A percentile compares a stretch with the other conserved stretches of the same genome.
These are phyloP conservation scores for Beaufortia kweichowensis DNA, from an alignment of 2,113 vertebrate species.

Conservation along the genomic window DNA sequence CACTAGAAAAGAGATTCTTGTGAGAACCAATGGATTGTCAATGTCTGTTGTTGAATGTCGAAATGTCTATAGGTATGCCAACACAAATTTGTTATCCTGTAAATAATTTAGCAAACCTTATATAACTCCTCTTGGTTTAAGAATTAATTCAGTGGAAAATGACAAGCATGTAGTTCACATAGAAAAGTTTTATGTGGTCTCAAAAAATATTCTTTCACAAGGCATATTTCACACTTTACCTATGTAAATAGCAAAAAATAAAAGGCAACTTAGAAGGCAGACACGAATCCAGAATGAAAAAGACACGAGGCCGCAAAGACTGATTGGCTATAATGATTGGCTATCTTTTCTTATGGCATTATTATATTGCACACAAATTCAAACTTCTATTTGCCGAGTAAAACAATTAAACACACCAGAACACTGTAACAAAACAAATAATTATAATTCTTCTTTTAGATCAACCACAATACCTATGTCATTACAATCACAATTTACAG, in stretches of 20 bases:
- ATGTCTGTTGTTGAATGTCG: no score
- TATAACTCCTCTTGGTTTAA: conserved; percentile 2
- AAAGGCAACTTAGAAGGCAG: conserved; percentile 10
- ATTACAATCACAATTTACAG: background rate
- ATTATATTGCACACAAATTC: conserved; percentile 31
- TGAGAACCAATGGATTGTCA: conserved; percentile 10
- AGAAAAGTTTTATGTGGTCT: background rate
- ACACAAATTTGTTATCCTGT: background rate
- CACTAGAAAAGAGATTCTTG: background rate
- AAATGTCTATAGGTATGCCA: background rate
- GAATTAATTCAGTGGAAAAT: background rate
- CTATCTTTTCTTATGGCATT: background rate
- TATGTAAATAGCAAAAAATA: background rate
- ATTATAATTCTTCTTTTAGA: conserved; percentile 27
- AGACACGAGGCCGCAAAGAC: background rate
- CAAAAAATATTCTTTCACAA: background rate
- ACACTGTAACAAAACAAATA: conserved; percentile 19
- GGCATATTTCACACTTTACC: background rate
- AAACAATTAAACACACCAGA: background rate
- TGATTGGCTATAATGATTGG: background rate
- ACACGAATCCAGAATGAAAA: background rate
- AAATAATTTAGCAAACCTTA: conserved; percentile 20
- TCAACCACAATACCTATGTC: background rate
- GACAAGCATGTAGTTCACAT: background rate
- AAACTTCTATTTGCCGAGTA: background rate